Base-by-base conservation (phyloP, 1,140 invertebrate genomes). In the Rhopalosiphum padi region DNA sequence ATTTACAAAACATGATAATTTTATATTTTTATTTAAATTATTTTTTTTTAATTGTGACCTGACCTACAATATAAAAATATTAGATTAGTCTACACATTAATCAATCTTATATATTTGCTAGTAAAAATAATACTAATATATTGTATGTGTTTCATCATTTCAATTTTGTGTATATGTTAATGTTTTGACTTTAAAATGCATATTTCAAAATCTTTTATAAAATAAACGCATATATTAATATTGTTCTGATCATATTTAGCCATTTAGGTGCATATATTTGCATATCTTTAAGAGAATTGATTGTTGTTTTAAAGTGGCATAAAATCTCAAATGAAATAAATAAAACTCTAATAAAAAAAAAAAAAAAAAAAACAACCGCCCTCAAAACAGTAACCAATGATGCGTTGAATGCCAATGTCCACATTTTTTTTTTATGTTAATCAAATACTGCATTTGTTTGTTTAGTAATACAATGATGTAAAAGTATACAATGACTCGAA, bases 321-420 rank as follows among this genome's bases (percentile, higher is more conserved):
- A 77, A 77, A 77, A n/a, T 77, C n/a, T n/a, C 15, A 77, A 77
- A n/a, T 18, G 60, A 77, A 77, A 77, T 77, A 77, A 77, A 77
- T 77, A 77, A 77, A 77, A 77, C n/a, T n/a, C 60, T 77, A n/a
- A 77, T n/a, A 77, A 51, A 48, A 48, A 48, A 51, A 51, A 51
- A 51, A 51, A 51, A 51, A 51, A n/a, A 48, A 48, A 68, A 68
- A 68, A n/a, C 60, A 68, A 77, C 4, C 30, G 15, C 60, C 30
- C 60, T n/a, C n/a, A 77, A 77, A 68, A 77, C 60, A n/a, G 60
- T 77, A 77, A 77, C 60, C 60, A 77, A 35, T 77, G 60, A 77
- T 77, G 60, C 60, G 60, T 77, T 77, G 30, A 77, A 77, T n/a
- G 60, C 30, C 60, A 77, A 35, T 77, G 60, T 77, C 60, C 60